phyloP scores from a whole-genome alignment of 2,888 invertebrate genomes.

The Heliconius sara region DNA sequence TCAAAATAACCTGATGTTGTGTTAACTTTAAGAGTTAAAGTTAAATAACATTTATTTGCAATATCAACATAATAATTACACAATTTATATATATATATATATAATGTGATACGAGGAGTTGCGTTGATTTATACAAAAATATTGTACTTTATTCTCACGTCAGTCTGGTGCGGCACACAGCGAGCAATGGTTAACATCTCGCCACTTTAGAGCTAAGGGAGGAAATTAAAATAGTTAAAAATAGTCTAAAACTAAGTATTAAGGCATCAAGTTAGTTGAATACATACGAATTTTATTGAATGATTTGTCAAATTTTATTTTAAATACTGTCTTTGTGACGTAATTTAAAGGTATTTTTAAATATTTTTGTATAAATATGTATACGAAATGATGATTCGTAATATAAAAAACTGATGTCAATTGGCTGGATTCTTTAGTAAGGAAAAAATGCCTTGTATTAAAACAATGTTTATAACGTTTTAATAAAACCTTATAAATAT shows the following conservation, averaged over 20 bases:
- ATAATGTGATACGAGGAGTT: constrained; percentile 34
- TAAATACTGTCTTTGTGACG: neutral
- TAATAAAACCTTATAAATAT: no score
- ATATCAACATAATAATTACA: constrained; percentile 28
- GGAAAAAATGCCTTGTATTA: neutral
- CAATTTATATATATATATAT: constrained; percentile 6
- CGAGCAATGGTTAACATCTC: constrained; percentile 9
- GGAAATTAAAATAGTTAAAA: neutral
- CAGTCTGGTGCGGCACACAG: constrained; percentile 26
- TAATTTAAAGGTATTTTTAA: neutral
- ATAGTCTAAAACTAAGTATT: neutral
- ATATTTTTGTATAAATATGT: neutral
- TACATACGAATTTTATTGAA: neutral
- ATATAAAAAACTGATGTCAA: neutral
- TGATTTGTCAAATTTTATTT: neutral
- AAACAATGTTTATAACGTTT: no score
- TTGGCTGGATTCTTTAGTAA: neutral
- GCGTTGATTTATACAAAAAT: constrained; percentile 30
- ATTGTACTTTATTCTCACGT: constrained; percentile 28
- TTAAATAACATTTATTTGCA: constrained; percentile 35
- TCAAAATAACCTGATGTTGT: constrained; percentile 9
- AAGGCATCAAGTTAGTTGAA: constrained; percentile 7
- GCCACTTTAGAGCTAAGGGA: neutral
- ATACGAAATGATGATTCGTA: neutral
- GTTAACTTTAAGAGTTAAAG: constrained; percentile 40